Conservation (phyloP, 2,888 invertebrate species). For the Mesochorus sp. region DNA sequence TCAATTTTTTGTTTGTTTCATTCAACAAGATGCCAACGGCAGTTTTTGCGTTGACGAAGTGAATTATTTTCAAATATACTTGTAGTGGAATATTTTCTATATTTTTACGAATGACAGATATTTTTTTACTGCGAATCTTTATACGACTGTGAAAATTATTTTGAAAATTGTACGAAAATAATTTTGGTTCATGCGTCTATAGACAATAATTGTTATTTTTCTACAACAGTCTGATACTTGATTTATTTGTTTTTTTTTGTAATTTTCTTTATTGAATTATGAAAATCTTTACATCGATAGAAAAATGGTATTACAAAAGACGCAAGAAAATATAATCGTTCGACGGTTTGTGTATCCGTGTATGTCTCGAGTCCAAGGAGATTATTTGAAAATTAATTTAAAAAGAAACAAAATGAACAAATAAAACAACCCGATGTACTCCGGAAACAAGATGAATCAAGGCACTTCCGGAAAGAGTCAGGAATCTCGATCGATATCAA, state of each 20-base stretch:
- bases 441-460: neutral
- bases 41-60: conserved; percentile 10
- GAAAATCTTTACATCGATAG: neutral
- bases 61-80: too few relatives aligned
- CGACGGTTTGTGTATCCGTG: too few relatives aligned
- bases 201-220: too few relatives aligned
- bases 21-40: neutral
- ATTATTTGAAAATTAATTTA: too few relatives aligned
- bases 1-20: neutral
- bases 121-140: neutral
- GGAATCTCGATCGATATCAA: conserved; percentile 8
- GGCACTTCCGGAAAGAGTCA: conserved; percentile 12
- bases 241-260: neutral
- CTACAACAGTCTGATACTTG: neutral
- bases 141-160: neutral
- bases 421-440: neutral
- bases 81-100: conserved; percentile 52
- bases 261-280: neutral
- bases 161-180: neutral
- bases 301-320: too few relatives aligned
- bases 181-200: too few relatives aligned
- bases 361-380: too few relatives aligned
- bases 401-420: neutral
- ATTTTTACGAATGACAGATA: conserved; percentile 36
- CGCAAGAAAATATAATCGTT: too few relatives aligned